Base-by-base conservation (phyloP, 2,113 vertebrate species). In the Serinus canaria region DNA sequence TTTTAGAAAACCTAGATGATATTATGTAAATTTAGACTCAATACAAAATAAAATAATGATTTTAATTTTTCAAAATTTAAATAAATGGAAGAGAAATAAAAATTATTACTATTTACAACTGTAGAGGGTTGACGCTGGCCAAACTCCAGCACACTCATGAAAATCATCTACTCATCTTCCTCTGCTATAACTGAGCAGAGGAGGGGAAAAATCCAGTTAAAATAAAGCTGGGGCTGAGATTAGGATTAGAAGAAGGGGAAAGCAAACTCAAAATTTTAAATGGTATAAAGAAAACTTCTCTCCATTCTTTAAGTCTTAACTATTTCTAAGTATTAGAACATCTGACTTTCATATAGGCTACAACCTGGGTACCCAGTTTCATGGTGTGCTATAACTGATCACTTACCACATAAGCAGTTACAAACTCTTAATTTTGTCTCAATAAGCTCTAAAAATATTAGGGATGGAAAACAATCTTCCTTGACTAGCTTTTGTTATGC, bases 71-170 rank as follows among this genome's bases (percentile, higher is more conserved):
- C 30, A 64, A 39, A 68, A 66, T n/a, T n/a, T 31, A 93, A 70
- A 87, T 55, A 73, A 66, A 63, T 53, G 5, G 13, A 77, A 53
- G 59, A 67, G 18, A 84, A 87, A 84, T 7, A 81, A 14, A 74
- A 73, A 52, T 20, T 53, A 21, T 43, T 24, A 44, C 33, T 37
- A 22, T 60, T 76, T 39, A 80, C 23, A 81, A 28, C 15, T 53
- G 5, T 30, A 66, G 22, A 7, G 5, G 22, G 37, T 55, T 55
- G 37, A 72, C 3, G 1, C 22, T 53, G 69, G 49, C 37, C 28
- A 52, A 53, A 79, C 1, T 2, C 9, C 19, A 53, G 19, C 11
- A 19, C 31, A 64, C 19, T 64, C 25, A n/a, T 0, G 1, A 64
- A 79, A 44, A 43, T 30, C 3, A 44, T 30, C 60, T 30, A 79